These are phyloP conservation scores for Enteromius thamalakanensis DNA, from an alignment of 2,797 vertebrate genomes.

Conservation along the genomic window DNA sequence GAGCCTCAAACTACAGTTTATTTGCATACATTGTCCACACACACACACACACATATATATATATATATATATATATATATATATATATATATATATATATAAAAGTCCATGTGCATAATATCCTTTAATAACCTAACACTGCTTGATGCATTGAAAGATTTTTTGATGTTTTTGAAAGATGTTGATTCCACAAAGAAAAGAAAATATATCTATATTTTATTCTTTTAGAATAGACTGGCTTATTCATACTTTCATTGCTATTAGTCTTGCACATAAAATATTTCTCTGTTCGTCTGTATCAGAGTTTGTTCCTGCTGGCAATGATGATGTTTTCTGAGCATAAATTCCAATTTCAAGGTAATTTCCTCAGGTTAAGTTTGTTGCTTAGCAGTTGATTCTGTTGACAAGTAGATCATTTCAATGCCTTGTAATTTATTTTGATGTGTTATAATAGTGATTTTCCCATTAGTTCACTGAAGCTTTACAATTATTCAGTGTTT, in stretches of 20 bases:
- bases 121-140: no score
- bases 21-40: background rate
- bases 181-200: no score
- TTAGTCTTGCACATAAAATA: background rate
- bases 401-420: constrained; percentile 18
- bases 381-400: constrained; percentile 12
- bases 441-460: constrained; percentile 39
- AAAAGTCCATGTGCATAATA: no score
- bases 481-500: constrained; percentile 50
- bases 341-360: constrained; percentile 27
- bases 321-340: constrained; percentile 11
- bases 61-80: no score
- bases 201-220: no score
- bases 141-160: no score
- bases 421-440: constrained; percentile 22
- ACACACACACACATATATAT: no score
- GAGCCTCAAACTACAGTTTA: background rate
- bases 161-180: no score
- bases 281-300: background rate
- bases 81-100: no score
- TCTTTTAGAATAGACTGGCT: background rate
- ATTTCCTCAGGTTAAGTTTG: constrained; percentile 28
- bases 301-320: background rate
- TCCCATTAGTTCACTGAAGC: constrained; percentile 38
- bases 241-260: background rate